phyloP scores from a whole-genome alignment of 30 jellyfish, hydroid and myxozoan genomes.

The Nemopilema nomurai region DNA sequence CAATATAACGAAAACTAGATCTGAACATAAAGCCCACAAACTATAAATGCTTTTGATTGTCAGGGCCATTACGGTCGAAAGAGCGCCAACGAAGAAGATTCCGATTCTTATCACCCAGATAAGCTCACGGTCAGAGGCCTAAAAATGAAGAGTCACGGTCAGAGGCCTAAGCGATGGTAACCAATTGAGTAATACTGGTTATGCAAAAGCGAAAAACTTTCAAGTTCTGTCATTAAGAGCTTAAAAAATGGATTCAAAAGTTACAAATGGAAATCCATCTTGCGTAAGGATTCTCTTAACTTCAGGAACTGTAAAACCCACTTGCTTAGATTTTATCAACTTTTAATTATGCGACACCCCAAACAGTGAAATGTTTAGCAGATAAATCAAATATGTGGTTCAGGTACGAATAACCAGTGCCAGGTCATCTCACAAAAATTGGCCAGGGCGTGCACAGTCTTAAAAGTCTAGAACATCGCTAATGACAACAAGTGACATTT shows the following conservation, averaged over 20 bases:
- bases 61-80: slow-evolving; percentile 86
- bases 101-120: slow-evolving; percentile 87
- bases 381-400: background rate
- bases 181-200: too few species aligned
- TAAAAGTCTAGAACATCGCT: too few species aligned
- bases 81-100: slow-evolving; percentile 78
- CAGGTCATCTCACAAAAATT: too few species aligned
- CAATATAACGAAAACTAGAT: slow-evolving; percentile 80
- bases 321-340: background rate
- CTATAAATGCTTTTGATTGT: slow-evolving; percentile 68
- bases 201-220: background rate
- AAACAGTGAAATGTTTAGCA: background rate
- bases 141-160: background rate
- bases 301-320: background rate
- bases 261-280: too few species aligned
- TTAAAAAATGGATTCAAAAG: background rate
- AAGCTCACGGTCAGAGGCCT: slow-evolving; percentile 92
- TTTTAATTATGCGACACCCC: background rate
- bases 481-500: too few species aligned
- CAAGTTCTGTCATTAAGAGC: too few species aligned
- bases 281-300: too few species aligned
- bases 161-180: background rate
- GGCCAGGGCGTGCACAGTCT: too few species aligned
- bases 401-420: background rate
- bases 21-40: slow-evolving; percentile 91